Evolutionary conservation across 2,113 vertebrate species (phyloP).

Genomic region (Tyrannus savana): DNA sequence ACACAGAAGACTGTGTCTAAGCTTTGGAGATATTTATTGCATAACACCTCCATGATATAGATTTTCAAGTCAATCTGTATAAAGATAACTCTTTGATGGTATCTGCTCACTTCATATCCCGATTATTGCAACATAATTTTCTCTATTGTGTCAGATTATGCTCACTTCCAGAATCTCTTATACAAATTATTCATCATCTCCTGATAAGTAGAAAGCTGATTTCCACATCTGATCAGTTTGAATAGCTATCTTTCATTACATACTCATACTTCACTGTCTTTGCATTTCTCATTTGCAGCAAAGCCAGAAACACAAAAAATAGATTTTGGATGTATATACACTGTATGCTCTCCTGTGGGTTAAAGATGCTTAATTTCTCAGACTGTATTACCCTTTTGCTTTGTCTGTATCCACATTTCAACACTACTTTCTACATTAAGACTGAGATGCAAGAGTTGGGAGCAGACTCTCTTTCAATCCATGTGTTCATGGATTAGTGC

Average conservation of each 20-base stretch:
- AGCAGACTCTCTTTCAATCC: not conserved
- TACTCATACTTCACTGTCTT: not conserved
- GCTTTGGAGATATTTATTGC: not conserved
- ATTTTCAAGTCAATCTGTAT: constrained; percentile 22
- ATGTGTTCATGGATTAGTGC: not conserved
- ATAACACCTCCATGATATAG: not conserved
- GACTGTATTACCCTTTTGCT: not conserved
- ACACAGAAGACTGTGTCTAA: not conserved
- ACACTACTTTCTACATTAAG: not conserved
- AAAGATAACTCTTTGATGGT: constrained; percentile 13
- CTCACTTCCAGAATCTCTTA: not conserved
- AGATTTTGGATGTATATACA: not conserved
- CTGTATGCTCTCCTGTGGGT: not conserved
- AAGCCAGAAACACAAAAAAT: not conserved
- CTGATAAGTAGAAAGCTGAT: not conserved
- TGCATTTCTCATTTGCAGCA: not conserved
- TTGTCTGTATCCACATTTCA: not conserved
- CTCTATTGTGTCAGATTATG: not conserved
- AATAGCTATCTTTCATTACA: not conserved
- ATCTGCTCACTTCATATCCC: not conserved
- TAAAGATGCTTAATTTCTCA: not conserved
- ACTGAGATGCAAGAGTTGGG: not conserved
- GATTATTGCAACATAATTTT: constrained; percentile 19
- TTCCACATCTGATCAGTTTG: not conserved
- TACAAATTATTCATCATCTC: not conserved